A percentile compares a stretch with the other conserved stretches of the same genome.
These are phyloP conservation scores for Acleris laterana DNA, from an alignment of 2,888 invertebrate genomes.

Conservation along the genomic window DNA sequence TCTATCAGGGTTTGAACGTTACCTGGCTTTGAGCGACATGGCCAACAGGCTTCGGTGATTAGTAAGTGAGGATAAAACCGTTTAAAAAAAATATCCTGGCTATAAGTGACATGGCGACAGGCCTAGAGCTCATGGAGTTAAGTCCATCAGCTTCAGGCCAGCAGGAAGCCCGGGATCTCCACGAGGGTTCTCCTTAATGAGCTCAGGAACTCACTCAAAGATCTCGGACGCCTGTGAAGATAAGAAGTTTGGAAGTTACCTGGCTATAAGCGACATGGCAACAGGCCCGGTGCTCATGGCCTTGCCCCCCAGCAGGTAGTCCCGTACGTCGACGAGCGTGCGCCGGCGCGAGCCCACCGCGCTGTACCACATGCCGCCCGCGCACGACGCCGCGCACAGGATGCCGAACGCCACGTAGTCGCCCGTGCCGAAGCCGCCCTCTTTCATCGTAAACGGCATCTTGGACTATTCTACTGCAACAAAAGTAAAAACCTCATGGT, in stretches of 20 bases:
- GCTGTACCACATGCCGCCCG: slow-evolving; percentile 90
- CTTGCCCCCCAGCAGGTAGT: slow-evolving; percentile 91
- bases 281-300: slow-evolving; percentile 92
- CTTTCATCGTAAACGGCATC: slow-evolving; percentile 72
- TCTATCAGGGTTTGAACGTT: too few species aligned
- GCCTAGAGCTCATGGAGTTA: slow-evolving; percentile 87
- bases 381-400: slow-evolving; percentile 88
- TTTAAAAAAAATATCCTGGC: slow-evolving; percentile 6
- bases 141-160: slow-evolving; percentile 85
- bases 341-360: slow-evolving; percentile 77
- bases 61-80: too few species aligned
- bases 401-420: slow-evolving; percentile 88
- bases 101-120: slow-evolving; percentile 80
- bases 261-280: slow-evolving; percentile 49
- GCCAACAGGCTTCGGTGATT: too few species aligned
- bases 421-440: slow-evolving; percentile 68
- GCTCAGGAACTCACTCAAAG: slow-evolving; percentile 82
- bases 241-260: slow-evolving; percentile 4
- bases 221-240: slow-evolving; percentile 83
- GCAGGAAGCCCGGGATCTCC: slow-evolving; percentile 88
- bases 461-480: slow-evolving; percentile 42
- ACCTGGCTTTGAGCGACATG: too few species aligned
- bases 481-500: neutral
- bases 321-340: slow-evolving; percentile 84
- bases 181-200: slow-evolving; percentile 75